Base-by-base conservation (phyloP, 2,113 vertebrate genomes). In the Catharus minimus region DNA sequence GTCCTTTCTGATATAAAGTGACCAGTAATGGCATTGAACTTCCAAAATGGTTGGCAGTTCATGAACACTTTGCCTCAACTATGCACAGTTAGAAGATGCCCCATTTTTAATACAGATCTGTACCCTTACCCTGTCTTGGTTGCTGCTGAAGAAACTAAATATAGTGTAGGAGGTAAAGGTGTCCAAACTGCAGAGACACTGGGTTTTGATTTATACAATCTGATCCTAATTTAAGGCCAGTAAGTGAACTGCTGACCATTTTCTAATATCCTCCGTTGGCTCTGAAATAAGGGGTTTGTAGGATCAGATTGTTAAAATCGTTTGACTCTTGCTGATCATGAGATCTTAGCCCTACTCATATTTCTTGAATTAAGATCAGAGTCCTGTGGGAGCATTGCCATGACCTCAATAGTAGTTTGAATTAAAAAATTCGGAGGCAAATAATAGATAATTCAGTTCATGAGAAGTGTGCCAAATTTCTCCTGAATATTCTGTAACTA, bases 361-460 rank as follows among this genome's bases (percentile, higher is more conserved):
- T 73, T 81, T 91, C 82, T 77, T 78, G 57, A 82, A 74, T 82
- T 91, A 87, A 78, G 36, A 62, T 89, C 22, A 15, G 60, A 78
- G 65, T 86, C 32, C 64, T 61, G n/a, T 60, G 73, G 64, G 68
- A 91, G n/a, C 55, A 84, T 89, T 87, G 82, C 50, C 65, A 12
- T 71, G 65, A 62, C 67, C 44, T 90, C 87, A 41, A 0, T 22
- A 75, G 57, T 28, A 82, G 62, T 58, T 55, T 92, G 67, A 76
- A 67, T 75, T 67, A 32, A 55, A 46, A 88, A 82, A 24, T n/a
- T 82, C 57, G 39, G 67, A 49, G 67, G 44, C 26, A 86, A 67
- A 79, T 46, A 79, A 50, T 38, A 55, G 39, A 10, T 57, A 86
- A 66, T 46, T 82, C 55, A 39, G 20, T 72, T 77, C 39, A 71